Percentiles rank a stretch among this genome's conserved stretches.
phyloP scores from a whole-genome alignment of 2,113 vertebrate species.

The Clupea harengus region DNA sequence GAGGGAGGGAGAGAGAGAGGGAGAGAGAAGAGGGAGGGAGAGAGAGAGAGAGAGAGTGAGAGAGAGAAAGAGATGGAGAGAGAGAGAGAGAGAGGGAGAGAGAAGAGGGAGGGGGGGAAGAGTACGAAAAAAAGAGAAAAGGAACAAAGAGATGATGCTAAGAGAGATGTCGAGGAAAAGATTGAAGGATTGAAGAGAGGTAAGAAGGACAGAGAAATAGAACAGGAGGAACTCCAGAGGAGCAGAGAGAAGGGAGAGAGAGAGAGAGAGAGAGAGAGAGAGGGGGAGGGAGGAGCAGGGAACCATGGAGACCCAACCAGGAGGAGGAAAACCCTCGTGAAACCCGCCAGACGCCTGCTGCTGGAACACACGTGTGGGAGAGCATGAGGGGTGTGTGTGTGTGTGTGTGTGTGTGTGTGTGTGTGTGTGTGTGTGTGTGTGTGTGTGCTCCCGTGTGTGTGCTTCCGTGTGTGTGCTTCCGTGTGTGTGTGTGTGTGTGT shows the following conservation, averaged over 20 bases:
- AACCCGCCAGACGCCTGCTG: neutral
- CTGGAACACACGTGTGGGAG: neutral
- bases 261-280: neutral
- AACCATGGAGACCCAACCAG: no score
- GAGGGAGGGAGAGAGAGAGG: conserved; percentile 14
- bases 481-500: conserved; percentile 15
- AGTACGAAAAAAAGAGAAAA: neutral
- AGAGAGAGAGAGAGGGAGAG: neutral
- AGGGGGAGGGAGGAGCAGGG: neutral
- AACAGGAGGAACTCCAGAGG: neutral
- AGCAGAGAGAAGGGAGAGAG: neutral
- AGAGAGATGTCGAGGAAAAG: neutral
- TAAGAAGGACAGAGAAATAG: neutral
- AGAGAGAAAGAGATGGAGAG: conserved; percentile 19
- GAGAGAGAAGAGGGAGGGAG: conserved; percentile 1
- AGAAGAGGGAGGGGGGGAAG: no score
- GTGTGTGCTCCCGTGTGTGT: neutral
- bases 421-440: neutral
- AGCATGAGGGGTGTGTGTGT: neutral
- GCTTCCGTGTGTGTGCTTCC: no score
- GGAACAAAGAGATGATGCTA: neutral
- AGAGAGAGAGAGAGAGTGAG: neutral
- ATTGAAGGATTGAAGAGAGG: neutral
- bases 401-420: neutral
- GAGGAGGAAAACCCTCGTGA: neutral